These are phyloP conservation scores for Panurus biarmicus DNA, from an alignment of 2,113 vertebrate species.

Conservation along the genomic window DNA sequence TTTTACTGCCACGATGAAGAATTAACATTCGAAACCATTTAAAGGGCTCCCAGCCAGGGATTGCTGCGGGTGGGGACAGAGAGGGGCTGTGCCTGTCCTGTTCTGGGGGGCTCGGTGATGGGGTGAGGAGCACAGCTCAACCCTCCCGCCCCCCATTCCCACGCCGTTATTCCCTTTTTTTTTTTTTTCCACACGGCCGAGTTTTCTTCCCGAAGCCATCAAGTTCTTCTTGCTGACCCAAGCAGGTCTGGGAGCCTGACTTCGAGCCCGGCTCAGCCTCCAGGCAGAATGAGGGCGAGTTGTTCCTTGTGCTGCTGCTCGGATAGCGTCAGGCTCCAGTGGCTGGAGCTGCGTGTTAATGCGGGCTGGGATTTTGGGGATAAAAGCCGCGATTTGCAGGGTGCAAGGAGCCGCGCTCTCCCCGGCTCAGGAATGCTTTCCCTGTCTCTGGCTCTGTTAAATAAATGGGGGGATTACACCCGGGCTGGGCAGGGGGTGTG, in stretches of 20 bases:
- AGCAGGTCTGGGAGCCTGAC: neutral
- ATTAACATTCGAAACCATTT: slow-evolving; percentile 24
- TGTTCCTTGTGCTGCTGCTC: neutral
- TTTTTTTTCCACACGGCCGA: neutral
- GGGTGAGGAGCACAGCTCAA: neutral
- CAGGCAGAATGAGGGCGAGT: neutral
- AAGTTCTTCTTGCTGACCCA: neutral
- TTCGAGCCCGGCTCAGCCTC: neutral
- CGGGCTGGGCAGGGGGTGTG: slow-evolving; percentile 3
- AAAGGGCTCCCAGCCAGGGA: neutral
- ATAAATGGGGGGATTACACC: no score
- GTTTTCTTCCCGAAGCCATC: neutral
- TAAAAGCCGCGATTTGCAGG: neutral
- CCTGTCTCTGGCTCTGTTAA: neutral
- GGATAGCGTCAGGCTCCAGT: neutral
- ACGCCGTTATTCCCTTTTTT: neutral
- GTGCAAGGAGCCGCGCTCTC: neutral
- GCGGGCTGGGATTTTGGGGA: neutral
- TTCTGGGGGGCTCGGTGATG: neutral
- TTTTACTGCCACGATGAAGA: neutral
- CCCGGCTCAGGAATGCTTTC: neutral
- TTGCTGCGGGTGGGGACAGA: neutral
- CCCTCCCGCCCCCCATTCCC: neutral
- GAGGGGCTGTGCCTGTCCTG: neutral
- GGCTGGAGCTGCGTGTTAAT: neutral